phyloP scores from a whole-genome alignment of 2,797 vertebrate species.

The Scomberomorus guttatus region DNA sequence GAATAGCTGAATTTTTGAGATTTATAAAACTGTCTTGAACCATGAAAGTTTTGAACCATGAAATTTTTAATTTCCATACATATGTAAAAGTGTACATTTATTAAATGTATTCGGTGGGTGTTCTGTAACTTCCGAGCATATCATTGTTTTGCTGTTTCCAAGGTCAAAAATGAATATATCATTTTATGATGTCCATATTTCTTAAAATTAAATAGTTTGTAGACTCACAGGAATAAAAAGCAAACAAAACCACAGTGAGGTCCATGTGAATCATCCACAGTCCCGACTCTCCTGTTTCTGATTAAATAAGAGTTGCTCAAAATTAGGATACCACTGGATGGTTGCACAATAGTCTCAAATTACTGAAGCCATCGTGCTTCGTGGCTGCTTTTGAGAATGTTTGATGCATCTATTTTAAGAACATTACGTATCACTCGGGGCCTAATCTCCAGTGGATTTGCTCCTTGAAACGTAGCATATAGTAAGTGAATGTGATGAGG shows the following conservation, averaged over 20 bases:
- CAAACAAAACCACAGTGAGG: not conserved
- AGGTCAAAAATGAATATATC: not conserved
- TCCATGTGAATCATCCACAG: not conserved
- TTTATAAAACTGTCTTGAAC: no score
- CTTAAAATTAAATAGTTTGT: not conserved
- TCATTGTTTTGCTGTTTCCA: not conserved
- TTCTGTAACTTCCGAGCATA: no score
- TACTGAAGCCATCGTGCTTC: conserved; percentile 18
- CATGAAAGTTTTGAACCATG: no score
- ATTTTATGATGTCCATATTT: not conserved
- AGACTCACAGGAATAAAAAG: not conserved
- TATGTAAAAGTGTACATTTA: no score
- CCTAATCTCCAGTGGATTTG: conserved; percentile 59
- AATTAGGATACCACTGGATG: not conserved
- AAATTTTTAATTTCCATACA: no score
- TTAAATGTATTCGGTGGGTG: no score
- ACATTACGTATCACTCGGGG: conserved; percentile 22
- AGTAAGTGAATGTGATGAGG: conserved; percentile 16
- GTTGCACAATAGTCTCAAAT: conserved; percentile 22
- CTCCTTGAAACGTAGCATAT: conserved; percentile 21
- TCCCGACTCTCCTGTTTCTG: not conserved
- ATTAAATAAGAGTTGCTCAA: not conserved
- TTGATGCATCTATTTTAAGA: conserved; percentile 64
- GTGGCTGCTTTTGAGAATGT: conserved; percentile 9
- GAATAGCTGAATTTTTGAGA: no score